Conservation (phyloP, 2,888 invertebrate species). For the Temnothorax unifasciatus region DNA sequence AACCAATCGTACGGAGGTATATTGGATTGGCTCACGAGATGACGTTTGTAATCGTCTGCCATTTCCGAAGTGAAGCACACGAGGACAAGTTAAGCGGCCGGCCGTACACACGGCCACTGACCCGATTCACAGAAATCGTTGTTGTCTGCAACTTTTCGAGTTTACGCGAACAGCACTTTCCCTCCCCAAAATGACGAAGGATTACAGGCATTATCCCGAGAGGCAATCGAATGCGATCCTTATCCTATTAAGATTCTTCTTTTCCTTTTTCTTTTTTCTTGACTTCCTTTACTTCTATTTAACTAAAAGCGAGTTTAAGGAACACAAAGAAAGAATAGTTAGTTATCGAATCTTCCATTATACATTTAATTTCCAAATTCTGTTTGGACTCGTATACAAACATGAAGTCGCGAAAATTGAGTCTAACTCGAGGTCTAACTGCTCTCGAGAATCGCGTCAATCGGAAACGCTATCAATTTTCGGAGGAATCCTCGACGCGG, state of each 20-base stretch:
- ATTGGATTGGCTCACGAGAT: conserved; percentile 47
- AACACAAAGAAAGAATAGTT: not conserved
- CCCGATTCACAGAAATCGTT: conserved; percentile 42
- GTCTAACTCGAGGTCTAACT: not conserved
- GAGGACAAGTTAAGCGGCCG: conserved; percentile 28
- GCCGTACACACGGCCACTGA: not conserved
- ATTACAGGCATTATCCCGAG: not conserved
- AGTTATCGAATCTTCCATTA: not conserved
- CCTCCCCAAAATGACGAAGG: not conserved
- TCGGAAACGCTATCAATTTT: conserved; percentile 41
- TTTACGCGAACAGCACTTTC: conserved; percentile 16
- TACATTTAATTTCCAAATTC: not conserved
- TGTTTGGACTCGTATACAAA: not conserved
- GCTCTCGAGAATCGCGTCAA: conserved; percentile 9
- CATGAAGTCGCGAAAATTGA: not conserved
- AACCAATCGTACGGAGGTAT: conserved; percentile 36
- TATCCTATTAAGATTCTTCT: not conserved
- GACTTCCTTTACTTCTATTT: not conserved
- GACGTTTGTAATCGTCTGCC: conserved; percentile 54
- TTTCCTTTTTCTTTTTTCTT: not conserved
- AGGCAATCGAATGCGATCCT: conserved; percentile 10
- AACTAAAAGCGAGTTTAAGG: conserved; percentile 8
- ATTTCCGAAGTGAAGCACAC: conserved; percentile 41
- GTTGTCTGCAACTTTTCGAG: conserved; percentile 20
- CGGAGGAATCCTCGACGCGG: not conserved